These are phyloP conservation scores for Rhagologus leucostigma DNA, from an alignment of 2,113 vertebrate genomes.

Conservation along the genomic window DNA sequence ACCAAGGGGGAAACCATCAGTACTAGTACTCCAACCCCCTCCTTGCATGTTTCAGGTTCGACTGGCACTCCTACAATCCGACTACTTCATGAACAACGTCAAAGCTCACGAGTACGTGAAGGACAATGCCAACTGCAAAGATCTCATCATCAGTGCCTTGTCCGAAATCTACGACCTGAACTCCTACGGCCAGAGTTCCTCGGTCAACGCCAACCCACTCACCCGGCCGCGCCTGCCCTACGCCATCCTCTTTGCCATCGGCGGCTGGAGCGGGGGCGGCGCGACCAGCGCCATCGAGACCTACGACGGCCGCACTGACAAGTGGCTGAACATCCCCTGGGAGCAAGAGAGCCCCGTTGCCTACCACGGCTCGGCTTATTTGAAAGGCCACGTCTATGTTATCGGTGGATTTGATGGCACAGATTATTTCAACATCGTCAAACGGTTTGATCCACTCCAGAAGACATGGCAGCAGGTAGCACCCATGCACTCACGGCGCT, in stretches of 20 bases:
- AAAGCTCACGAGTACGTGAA: conserved; percentile 73
- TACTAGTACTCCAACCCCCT: background rate
- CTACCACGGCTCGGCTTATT: conserved; percentile 73
- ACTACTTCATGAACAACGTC: conserved; percentile 80
- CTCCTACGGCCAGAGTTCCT: conserved; percentile 54
- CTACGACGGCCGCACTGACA: conserved; percentile 74
- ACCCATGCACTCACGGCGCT: conserved; percentile 80
- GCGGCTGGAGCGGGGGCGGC: conserved; percentile 78
- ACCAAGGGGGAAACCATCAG: fast-evolving
- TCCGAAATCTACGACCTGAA: conserved; percentile 75
- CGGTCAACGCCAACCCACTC: conserved; percentile 55
- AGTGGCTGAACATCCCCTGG: conserved; percentile 75
- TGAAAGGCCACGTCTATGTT: conserved; percentile 78
- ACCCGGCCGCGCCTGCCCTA: conserved; percentile 78
- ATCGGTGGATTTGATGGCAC: conserved; percentile 79
- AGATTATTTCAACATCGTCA: conserved; percentile 78
- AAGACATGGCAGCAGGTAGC: conserved; percentile 79
- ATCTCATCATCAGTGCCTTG: conserved; percentile 68
- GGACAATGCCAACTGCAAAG: conserved; percentile 72
- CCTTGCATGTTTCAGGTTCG: conserved; percentile 67
- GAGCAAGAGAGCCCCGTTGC: conserved; percentile 73
- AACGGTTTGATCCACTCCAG: conserved; percentile 72
- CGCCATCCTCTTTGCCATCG: conserved; percentile 76
- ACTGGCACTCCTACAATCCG: conserved; percentile 69
- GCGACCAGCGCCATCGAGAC: conserved; percentile 78